These are phyloP conservation scores for Lepidocolaptes lacrymiger DNA, from an alignment of 2,797 vertebrate species.

Conservation along the genomic window DNA sequence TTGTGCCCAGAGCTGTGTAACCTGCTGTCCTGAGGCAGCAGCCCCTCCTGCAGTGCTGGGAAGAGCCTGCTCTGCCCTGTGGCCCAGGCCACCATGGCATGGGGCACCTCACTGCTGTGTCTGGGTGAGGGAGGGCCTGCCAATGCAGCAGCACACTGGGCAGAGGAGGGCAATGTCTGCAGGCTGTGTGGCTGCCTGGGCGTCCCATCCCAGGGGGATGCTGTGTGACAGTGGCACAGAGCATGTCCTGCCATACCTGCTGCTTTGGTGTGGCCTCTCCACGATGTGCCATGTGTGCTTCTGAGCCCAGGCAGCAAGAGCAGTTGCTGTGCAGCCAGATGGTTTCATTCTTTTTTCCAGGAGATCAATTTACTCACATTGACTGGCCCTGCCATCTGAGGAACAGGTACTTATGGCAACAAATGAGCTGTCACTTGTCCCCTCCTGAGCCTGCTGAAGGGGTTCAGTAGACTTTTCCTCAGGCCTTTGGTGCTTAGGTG, in stretches of 20 bases:
- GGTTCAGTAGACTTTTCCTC: not conserved
- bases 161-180: not conserved
- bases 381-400: not conserved
- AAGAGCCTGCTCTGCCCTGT: not conserved
- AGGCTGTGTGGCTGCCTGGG: not conserved
- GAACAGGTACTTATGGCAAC: not conserved
- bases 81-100: not conserved
- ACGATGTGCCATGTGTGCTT: not conserved
- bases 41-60: not conserved
- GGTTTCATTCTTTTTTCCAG: not conserved
- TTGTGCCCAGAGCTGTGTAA: not conserved
- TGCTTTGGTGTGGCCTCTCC: not conserved
- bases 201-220: not conserved
- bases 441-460: not conserved
- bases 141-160: not conserved
- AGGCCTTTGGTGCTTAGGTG: not conserved
- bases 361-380: not conserved
- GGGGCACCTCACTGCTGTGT: not conserved
- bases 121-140: not conserved
- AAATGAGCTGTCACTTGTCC: conserved; percentile 9
- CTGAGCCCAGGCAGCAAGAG: not conserved
- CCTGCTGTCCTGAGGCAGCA: not conserved
- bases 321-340: conserved; percentile 16
- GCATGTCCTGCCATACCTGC: not conserved
- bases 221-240: not conserved